Conservation (phyloP, 30 jellyfish, hydroid and myxozoan genomes). For the Chironex yamaguchii region DNA sequence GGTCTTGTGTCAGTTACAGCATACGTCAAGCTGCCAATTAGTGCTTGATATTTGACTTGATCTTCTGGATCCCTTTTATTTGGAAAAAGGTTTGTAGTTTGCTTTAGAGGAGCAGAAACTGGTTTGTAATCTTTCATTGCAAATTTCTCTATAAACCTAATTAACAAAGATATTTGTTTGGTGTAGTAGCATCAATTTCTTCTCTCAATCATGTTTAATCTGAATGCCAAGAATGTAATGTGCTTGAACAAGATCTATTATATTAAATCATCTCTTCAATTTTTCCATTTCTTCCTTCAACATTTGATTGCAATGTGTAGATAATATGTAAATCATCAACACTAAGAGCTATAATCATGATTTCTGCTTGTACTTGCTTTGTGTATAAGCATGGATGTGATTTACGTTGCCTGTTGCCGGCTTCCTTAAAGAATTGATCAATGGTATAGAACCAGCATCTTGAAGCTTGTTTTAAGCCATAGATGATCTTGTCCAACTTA, state of each 20-base stretch:
- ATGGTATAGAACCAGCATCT: too few species aligned
- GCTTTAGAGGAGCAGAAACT: slow-evolving; percentile 51
- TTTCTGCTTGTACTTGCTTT: slow-evolving; percentile 37
- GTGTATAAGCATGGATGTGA: too few species aligned
- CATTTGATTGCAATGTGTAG: slow-evolving; percentile 12
- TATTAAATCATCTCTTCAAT: slow-evolving; percentile 24
- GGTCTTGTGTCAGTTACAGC: slow-evolving; percentile 55
- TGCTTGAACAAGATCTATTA: slow-evolving; percentile 46
- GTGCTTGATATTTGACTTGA: slow-evolving; percentile 44
- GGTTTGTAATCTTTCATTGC: slow-evolving; percentile 39
- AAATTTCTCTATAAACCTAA: slow-evolving; percentile 18
- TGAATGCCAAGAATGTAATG: slow-evolving; percentile 53
- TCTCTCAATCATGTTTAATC: slow-evolving; percentile 29
- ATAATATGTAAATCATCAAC: slow-evolving; percentile 50
- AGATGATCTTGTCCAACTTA: too few species aligned
- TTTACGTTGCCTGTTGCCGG: too few species aligned
- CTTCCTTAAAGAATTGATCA: too few species aligned
- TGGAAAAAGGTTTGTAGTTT: background rate
- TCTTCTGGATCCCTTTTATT: slow-evolving; percentile 28
- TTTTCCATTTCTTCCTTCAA: slow-evolving; percentile 12
- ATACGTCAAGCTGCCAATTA: slow-evolving; percentile 46
- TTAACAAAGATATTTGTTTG: slow-evolving; percentile 1
- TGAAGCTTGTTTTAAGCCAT: too few species aligned
- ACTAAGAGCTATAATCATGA: slow-evolving; percentile 5
- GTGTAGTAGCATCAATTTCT: slow-evolving; percentile 33